Evolutionary conservation across 2,888 invertebrate genomes (phyloP), one percentile per base, ranked within the genome.

Genomic region (Nymphalis urticae): DNA sequence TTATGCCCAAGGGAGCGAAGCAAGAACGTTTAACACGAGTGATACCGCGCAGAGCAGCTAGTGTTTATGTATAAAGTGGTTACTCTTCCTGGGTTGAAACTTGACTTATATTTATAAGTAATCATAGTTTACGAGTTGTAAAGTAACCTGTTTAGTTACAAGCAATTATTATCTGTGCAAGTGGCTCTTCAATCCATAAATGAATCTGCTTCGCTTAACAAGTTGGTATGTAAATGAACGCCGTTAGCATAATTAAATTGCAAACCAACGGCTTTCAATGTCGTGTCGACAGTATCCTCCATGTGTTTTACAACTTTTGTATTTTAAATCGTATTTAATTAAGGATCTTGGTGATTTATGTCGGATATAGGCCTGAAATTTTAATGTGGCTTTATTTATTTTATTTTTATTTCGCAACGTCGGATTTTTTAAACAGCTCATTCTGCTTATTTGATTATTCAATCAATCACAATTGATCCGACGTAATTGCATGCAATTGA

Each of bases 201-300:
- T 47, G 10, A 13, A 47, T 64, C 48, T 56, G 19, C 13, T 51
- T 19, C 2, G 19, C n/a, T 42, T 13, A 60, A 24, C 47, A 50
- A 51, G 42, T 42, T 16, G 47, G 16, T 65, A 65, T 51, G 65
- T 47, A 66, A 60, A 47, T 42, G 27, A 24, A 48, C 27, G 53
- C 53, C 16, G 27, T 60, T 66, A 60, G 27, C 47, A 66, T 66
- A 66, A 66, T 66, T 66, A 60, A 66, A 59, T 65, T 58, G 59
- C 19, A 24, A 59, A 59, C 36, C 21, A 56, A 56, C 32, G 27
- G 53, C 48, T 53, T 27, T 21, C 54, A 61, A 62, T 62, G 66
- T 62, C 54, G 48, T 66, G 60, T 66, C 53, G 53, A 53, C 24
- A 21, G 53, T 24, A 53, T 53, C 53, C 53, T 54, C n/a, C 24